Evolutionary conservation across 2,888 invertebrate genomes (phyloP).

Genomic region (Pyrrhia umbra): DNA sequence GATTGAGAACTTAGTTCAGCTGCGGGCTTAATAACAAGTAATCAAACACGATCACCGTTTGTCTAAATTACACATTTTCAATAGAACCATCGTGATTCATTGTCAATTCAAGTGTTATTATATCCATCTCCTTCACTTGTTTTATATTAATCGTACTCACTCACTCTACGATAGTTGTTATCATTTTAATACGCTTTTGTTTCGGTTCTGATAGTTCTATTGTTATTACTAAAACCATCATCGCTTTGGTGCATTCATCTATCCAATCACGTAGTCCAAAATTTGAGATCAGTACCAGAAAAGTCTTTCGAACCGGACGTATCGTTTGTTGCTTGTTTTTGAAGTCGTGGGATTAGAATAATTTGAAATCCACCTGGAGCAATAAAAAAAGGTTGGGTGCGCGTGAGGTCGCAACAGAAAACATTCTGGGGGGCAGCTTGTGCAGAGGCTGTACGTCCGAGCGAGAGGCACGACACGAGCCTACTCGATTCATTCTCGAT

Average conservation of each 20-base stretch:
- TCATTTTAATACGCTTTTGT: slow-evolving; percentile 66
- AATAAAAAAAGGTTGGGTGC: slow-evolving; percentile 68
- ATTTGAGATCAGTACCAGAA: slow-evolving; percentile 2
- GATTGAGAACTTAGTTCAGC: slow-evolving; percentile 31
- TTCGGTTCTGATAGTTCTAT: slow-evolving; percentile 42
- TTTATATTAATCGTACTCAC: slow-evolving; percentile 66
- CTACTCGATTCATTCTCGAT: slow-evolving; percentile 79
- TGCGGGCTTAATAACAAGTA: slow-evolving; percentile 34
- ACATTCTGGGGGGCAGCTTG: slow-evolving; percentile 68
- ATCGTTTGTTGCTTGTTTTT: slow-evolving; percentile 30
- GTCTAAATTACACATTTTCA: slow-evolving; percentile 65
- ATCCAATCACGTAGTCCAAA: neutral
- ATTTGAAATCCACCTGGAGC: slow-evolving; percentile 71
- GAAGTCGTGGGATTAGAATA: slow-evolving; percentile 56
- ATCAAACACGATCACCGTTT: slow-evolving; percentile 50
- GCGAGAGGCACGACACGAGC: slow-evolving; percentile 79
- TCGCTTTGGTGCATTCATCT: slow-evolving; percentile 26
- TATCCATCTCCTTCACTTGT: slow-evolving; percentile 63
- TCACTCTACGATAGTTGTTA: slow-evolving; percentile 68
- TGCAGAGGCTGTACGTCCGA: slow-evolving; percentile 71
- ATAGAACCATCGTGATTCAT: slow-evolving; percentile 73
- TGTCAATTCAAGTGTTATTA: slow-evolving; percentile 80
- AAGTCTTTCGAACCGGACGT: slow-evolving; percentile 12
- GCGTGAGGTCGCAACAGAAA: slow-evolving; percentile 77
- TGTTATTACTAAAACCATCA: slow-evolving; percentile 44